These are phyloP conservation scores for Micronycteris hirsuta DNA, from an alignment of 2,113 vertebrate genomes.

Conservation along the genomic window DNA sequence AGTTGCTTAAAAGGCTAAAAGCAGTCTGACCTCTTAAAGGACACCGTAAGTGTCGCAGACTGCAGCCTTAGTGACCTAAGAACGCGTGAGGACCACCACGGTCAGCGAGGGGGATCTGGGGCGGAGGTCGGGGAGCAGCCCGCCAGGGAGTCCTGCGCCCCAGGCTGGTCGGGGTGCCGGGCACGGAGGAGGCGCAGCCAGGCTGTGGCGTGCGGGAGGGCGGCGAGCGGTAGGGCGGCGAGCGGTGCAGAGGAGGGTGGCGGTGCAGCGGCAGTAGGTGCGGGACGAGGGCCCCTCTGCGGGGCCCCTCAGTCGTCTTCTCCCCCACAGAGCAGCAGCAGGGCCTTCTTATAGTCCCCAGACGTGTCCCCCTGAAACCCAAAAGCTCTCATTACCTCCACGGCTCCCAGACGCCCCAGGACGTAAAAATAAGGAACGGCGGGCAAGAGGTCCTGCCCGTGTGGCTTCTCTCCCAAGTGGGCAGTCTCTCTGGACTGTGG, in stretches of 20 bases:
- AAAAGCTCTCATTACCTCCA: slow-evolving; percentile 40
- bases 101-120: background rate
- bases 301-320: slow-evolving; percentile 84
- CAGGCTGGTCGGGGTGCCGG: no score
- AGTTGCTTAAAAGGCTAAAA: slow-evolving; percentile 35
- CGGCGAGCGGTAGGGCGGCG: background rate
- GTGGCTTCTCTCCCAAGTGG: background rate
- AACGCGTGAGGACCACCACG: slow-evolving; percentile 42
- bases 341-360: slow-evolving; percentile 93
- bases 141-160: no score
- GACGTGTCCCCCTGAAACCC: slow-evolving; percentile 88
- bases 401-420: background rate
- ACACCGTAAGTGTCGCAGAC: slow-evolving; percentile 1
- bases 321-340: slow-evolving; percentile 92
- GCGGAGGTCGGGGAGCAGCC: no score
- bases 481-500: background rate
- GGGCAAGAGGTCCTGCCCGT: rapidly evolving
- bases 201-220: background rate
- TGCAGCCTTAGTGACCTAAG: slow-evolving; percentile 29
- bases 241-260: background rate
- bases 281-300: no score
- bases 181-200: no score
- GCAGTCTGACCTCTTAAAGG: background rate
- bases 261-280: background rate
- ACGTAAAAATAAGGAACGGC: no score